A percentile compares a stretch with the other conserved stretches of the same genome.
Evolutionary conservation across 1,140 invertebrate genomes (phyloP).

Genomic region (Drosophila kanapiae): DNA sequence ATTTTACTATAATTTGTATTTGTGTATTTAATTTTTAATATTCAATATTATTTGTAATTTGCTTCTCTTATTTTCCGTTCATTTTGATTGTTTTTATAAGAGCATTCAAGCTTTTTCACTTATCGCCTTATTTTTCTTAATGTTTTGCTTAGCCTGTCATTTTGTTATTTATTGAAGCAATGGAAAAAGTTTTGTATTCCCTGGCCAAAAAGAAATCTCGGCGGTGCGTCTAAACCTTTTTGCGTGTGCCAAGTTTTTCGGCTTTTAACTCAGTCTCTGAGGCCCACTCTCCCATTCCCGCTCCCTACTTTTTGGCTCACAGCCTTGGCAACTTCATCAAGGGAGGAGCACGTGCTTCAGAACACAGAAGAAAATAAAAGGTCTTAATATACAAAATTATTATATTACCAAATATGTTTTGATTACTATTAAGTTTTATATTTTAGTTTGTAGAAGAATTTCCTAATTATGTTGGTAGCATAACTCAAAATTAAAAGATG

Average conservation of each 20-base stretch:
- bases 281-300: conserved; percentile 3
- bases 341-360: conserved; percentile 51
- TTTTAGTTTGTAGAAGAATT: no score
- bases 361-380: neutral
- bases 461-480: neutral
- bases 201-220: conserved; percentile 60
- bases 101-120: neutral
- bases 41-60: neutral
- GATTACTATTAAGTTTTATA: neutral
- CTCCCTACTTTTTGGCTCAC: conserved; percentile 9
- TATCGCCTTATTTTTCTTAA: neutral
- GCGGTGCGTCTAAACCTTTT: conserved; percentile 68
- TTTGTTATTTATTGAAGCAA: conserved; percentile 72
- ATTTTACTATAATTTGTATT: no score
- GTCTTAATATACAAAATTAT: no score
- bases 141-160: conserved; percentile 53
- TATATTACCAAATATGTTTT: neutral
- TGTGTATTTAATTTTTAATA: no score
- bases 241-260: conserved; percentile 69
- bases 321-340: conserved; percentile 69
- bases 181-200: conserved; percentile 53
- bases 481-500: no score
- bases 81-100: conserved; percentile 1
- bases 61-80: neutral
- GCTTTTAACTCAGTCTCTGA: conserved; percentile 62